A percentile compares a stretch with the other conserved stretches of the same genome.
These are phyloP conservation scores for Desoria tigrina DNA, from an alignment of 2,888 invertebrate species.

Conservation along the genomic window DNA sequence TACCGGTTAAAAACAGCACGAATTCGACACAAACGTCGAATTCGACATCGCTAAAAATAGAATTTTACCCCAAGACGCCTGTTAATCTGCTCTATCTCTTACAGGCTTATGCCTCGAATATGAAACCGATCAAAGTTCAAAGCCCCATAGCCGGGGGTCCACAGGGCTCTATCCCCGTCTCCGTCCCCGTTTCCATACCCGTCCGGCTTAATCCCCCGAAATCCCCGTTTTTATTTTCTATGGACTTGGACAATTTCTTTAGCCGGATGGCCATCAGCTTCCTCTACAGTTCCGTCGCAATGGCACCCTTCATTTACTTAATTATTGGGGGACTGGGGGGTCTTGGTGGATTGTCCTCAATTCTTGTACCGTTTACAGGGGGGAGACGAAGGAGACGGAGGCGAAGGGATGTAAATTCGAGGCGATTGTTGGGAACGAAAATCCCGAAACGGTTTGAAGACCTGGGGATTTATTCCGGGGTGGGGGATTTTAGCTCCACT, in stretches of 20 bases:
- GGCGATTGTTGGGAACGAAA: not conserved
- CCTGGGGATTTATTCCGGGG: too few relatives aligned
- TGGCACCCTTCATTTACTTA: conserved; percentile 40
- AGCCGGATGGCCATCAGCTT: conserved; percentile 36
- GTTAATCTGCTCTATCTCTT: conserved; percentile 33
- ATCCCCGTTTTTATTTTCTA: conserved; percentile 32
- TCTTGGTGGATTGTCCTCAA: conserved; percentile 6
- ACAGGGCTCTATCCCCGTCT: not conserved
- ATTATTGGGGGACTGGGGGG: conserved; percentile 37
- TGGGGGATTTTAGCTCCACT: too few relatives aligned
- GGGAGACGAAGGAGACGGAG: not conserved
- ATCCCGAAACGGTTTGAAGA: not conserved
- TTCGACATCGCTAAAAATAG: not conserved
- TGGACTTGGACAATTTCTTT: conserved; percentile 35
- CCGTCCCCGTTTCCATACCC: not conserved
- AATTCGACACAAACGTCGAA: not conserved
- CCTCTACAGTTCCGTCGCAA: conserved; percentile 40
- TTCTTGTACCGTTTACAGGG: conserved; percentile 6
- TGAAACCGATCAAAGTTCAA: conserved; percentile 4
- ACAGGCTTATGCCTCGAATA: conserved; percentile 31
- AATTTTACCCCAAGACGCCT: conserved; percentile 29
- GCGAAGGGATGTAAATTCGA: not conserved
- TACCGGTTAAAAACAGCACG: not conserved
- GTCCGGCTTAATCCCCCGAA: conserved; percentile 16
- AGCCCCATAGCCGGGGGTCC: conserved; percentile 5